Percentiles rank a stretch among this genome's conserved stretches.
Evolutionary conservation across 2,888 invertebrate genomes (phyloP).

Genomic region (Agonopterix arenella): DNA sequence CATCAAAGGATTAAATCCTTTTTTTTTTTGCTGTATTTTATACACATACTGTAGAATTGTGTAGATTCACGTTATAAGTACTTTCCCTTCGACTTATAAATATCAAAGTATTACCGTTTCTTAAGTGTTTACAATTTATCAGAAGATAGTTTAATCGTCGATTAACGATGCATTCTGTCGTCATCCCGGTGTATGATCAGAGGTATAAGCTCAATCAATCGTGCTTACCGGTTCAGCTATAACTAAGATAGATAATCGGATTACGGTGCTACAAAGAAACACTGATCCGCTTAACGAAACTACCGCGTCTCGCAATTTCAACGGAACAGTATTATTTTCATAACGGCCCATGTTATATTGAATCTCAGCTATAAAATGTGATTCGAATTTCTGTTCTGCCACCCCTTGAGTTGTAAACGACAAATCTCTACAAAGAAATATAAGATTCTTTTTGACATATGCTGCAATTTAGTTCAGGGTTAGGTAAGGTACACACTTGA

Average conservation of each 20-base stretch:
- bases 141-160: too few relatives aligned
- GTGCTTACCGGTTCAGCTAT: conserved; percentile 18
- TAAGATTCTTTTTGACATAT: background rate
- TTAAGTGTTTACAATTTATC: too few relatives aligned
- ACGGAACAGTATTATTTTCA: conserved; percentile 2
- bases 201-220: too few relatives aligned
- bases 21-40: too few relatives aligned
- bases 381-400: background rate
- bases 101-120: too few relatives aligned
- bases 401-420: background rate
- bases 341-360: conserved; percentile 14
- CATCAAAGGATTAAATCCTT: too few relatives aligned
- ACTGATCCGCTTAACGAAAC: conserved; percentile 38
- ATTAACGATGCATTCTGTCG: too few relatives aligned
- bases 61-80: too few relatives aligned
- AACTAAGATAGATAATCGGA: conserved; percentile 49
- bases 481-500: conserved; percentile 29
- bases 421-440: background rate
- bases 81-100: too few relatives aligned
- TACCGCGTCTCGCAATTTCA: conserved; percentile 19
- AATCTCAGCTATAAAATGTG: conserved; percentile 4
- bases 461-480: conserved; percentile 43
- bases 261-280: conserved; percentile 42
- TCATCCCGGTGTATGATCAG: too few relatives aligned
- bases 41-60: too few relatives aligned